Base-by-base conservation (phyloP, 2,888 invertebrate species). In the Argynnis bischoffii region DNA sequence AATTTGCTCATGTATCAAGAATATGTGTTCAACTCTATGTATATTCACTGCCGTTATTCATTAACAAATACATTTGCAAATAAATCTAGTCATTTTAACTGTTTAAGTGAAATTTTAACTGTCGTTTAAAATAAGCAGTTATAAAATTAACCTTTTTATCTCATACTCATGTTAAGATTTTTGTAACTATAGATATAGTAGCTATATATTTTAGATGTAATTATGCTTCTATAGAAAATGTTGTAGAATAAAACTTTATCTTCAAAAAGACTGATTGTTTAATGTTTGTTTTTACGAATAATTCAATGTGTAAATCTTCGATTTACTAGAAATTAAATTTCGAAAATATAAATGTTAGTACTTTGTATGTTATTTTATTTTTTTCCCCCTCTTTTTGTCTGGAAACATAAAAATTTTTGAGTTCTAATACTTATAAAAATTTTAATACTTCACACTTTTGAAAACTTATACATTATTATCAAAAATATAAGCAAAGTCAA, bases 221-320 rank as follows among this genome's bases (percentile, higher is more conserved):
- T 69, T 66, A 69, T 69, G 69, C 60, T 73, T 74, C 72, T 72
- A 70, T 64, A 64, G 69, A 67, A 51, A 66, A 69, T 63, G 67
- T 67, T 66, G 72, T 75, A 75, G 75, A 74, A 77, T 75, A 75
- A 77, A 75, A 72, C 74, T 81, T 89, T 90, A 90, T 89, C 90
- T 91, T 90, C 85, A 84, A 89, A 87, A 92, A 92, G 92, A 92
- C 92, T 92, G 92, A 92, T 91, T 88, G 79, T 90, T 91, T 90
- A 88, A 82, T 70, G 76, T 86, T 89, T 86, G 81, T 85, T 85
- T 82, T 85, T 82, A 69, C 66, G 65, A 79, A 74, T 78, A 78
- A 77, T 77, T 78, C 67, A 73, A 77, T 76, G 69, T 81, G 81
- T 84, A 82, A 84, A 85, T 83, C 80, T 77, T 79, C 78, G 80